phyloP scores from a whole-genome alignment of 2,797 vertebrate genomes.

The Gouania willdenowi region DNA sequence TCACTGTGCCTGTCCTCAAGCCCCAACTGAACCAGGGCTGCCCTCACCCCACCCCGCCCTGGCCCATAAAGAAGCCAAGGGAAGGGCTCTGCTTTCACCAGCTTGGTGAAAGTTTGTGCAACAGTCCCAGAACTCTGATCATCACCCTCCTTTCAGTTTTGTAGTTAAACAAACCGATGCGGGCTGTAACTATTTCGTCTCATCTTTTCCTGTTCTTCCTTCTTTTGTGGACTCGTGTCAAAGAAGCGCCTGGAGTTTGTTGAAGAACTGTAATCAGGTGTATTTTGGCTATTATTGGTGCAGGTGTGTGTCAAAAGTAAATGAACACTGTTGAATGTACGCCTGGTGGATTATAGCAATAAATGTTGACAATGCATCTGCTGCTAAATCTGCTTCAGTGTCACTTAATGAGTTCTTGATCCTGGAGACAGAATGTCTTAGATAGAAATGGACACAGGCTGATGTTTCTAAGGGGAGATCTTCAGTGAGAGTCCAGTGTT shows the following conservation, averaged over 20 bases:
- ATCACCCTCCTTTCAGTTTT: slow-evolving; percentile 41
- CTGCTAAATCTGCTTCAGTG: slow-evolving; percentile 54
- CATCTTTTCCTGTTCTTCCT: neutral
- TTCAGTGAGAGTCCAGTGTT: too few species aligned
- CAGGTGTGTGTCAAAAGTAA: slow-evolving; percentile 49
- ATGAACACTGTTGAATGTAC: slow-evolving; percentile 51
- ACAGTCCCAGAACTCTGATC: slow-evolving; percentile 34
- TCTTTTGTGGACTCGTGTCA: slow-evolving; percentile 17
- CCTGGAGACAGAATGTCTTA: too few species aligned
- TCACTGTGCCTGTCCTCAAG: slow-evolving; percentile 76
- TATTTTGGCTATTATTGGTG: slow-evolving; percentile 52
- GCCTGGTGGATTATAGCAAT: slow-evolving; percentile 78
- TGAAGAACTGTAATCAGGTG: slow-evolving; percentile 44
- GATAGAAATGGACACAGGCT: too few species aligned
- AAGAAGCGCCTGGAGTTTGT: slow-evolving; percentile 30
- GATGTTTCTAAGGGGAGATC: too few species aligned
- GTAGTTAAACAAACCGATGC: slow-evolving; percentile 29
- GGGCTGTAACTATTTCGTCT: slow-evolving; percentile 41
- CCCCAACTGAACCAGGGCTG: slow-evolving; percentile 37
- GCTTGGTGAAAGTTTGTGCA: slow-evolving; percentile 11
- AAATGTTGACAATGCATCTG: slow-evolving; percentile 79
- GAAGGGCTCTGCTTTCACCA: slow-evolving; percentile 43
- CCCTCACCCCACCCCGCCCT: neutral
- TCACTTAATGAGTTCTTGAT: slow-evolving; percentile 18
- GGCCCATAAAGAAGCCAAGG: slow-evolving; percentile 30